Evolutionary conservation across 2,797 vertebrate species (phyloP).

Genomic region (Jordanella pulchra): DNA sequence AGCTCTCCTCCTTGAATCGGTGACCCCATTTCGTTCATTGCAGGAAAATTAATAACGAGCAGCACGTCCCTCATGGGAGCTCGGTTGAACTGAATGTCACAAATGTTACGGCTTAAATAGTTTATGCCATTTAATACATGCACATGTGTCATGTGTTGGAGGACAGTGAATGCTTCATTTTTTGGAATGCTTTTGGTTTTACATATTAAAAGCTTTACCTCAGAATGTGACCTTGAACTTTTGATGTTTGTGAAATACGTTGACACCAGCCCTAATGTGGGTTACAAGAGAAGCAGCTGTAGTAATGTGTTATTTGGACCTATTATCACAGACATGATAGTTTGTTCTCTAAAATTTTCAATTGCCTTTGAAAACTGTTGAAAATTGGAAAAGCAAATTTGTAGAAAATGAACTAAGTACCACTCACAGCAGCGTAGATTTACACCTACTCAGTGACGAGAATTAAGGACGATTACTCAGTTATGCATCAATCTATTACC

Average conservation of each 20-base stretch:
- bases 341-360: background rate
- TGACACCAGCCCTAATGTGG: background rate
- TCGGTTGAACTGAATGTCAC: conserved; percentile 48
- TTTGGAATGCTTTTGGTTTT: background rate
- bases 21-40: conserved; percentile 75
- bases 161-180: background rate
- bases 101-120: conserved; percentile 34
- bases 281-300: background rate
- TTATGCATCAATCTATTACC: too few species aligned
- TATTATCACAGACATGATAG: background rate
- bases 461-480: too few species aligned
- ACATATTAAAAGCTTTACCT: background rate
- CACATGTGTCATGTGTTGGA: conserved; percentile 2
- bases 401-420: background rate
- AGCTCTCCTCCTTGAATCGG: conserved; percentile 72
- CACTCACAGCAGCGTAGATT: background rate
- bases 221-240: background rate
- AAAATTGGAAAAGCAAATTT: too few species aligned
- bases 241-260: background rate
- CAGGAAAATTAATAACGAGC: conserved; percentile 72
- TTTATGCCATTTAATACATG: conserved; percentile 7
- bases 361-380: background rate
- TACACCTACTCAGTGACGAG: background rate
- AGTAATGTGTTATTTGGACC: background rate
- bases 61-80: conserved; percentile 57